phyloP scores from a whole-genome alignment of 2,113 vertebrate species.

The Caranx melampygus region DNA sequence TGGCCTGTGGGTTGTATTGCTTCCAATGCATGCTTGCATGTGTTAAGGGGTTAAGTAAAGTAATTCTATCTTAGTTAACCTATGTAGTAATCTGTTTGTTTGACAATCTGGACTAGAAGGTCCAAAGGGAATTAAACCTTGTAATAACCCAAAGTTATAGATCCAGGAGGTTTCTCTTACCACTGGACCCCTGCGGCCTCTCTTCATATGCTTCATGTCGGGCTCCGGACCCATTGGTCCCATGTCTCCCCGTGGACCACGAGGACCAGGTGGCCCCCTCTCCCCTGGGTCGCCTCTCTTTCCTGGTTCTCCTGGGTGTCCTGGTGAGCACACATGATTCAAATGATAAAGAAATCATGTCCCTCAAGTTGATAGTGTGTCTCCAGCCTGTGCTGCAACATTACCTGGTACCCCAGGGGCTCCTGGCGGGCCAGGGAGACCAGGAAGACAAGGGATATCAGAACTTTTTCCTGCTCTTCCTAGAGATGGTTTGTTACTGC shows the following conservation, averaged over 20 bases:
- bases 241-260: constrained; percentile 83
- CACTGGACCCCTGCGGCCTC: constrained; percentile 84
- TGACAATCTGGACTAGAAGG: neutral
- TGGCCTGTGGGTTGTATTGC: too few species aligned
- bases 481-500: constrained; percentile 77
- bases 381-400: neutral
- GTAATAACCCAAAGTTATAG: neutral
- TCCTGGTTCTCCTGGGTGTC: constrained; percentile 80
- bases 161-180: constrained; percentile 62
- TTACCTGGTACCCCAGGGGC: constrained; percentile 83
- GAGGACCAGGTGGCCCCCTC: constrained; percentile 69
- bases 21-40: too few species aligned
- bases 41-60: too few species aligned
- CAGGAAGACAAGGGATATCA: constrained; percentile 60
- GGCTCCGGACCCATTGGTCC: constrained; percentile 84
- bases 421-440: constrained; percentile 76
- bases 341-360: neutral
- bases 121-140: neutral
- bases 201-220: constrained; percentile 82
- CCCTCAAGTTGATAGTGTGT: too few species aligned
- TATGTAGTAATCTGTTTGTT: neutral
- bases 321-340: constrained; percentile 56
- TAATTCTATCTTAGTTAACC: too few species aligned
- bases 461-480: constrained; percentile 75
- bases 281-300: constrained; percentile 76